Evolutionary conservation across 2,797 vertebrate species (phyloP).

Genomic region (Antennarius maculatus): DNA sequence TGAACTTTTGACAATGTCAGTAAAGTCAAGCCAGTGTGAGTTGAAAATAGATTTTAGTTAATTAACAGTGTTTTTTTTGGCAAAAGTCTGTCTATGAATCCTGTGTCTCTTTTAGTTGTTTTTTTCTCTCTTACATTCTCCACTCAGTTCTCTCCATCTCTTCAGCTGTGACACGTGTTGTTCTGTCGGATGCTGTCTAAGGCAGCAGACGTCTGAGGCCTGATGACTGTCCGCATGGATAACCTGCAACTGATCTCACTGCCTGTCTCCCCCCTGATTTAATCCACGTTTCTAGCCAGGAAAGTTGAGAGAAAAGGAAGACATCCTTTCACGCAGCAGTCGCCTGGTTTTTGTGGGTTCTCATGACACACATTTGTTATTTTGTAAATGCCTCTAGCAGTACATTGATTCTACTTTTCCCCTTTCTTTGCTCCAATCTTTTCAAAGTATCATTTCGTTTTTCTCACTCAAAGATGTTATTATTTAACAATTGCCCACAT

Average conservation of each 20-base stretch:
- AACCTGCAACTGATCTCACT: conserved; percentile 57
- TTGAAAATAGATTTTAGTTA: no score
- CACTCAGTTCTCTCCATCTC: conserved; percentile 29
- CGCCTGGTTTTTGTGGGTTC: background rate
- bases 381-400: conserved; percentile 26
- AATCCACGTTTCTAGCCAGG: conserved; percentile 21
- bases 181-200: conserved; percentile 64
- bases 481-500: conserved; percentile 51
- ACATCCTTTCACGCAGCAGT: conserved; percentile 4
- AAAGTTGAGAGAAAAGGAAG: background rate
- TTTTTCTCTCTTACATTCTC: conserved; percentile 36
- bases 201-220: conserved; percentile 58
- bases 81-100: conserved; percentile 15
- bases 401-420: conserved; percentile 25
- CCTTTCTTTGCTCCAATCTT: conserved; percentile 16
- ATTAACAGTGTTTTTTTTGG: conserved; percentile 13
- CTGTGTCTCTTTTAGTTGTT: conserved; percentile 26
- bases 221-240: conserved; percentile 73
- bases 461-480: conserved; percentile 31
- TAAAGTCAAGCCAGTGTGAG: no score
- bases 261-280: conserved; percentile 29
- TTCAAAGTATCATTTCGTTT: conserved; percentile 19
- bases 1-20: no score
- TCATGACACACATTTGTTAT: conserved; percentile 5
- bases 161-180: conserved; percentile 45